phyloP scores from a whole-genome alignment of 1,140 invertebrate genomes.

The Tetragnatha versicolor region DNA sequence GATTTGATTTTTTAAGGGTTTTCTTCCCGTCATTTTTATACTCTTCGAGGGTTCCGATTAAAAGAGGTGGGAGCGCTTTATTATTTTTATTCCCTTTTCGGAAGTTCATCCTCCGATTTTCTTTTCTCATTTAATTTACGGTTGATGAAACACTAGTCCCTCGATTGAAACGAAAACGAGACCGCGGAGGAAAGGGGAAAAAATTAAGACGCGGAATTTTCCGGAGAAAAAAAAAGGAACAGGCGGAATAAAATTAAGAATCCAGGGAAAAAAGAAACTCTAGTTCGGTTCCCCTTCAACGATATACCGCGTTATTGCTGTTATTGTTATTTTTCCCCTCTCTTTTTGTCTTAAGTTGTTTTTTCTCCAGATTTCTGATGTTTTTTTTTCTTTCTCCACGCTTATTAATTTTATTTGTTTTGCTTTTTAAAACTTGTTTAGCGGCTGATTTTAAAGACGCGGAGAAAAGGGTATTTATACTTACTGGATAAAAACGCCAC shows the following conservation, averaged over 20 bases:
- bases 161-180: constrained; percentile 27
- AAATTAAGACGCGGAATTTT: neutral
- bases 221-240: neutral
- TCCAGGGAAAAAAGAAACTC: constrained; percentile 15
- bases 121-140: constrained; percentile 53
- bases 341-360: neutral
- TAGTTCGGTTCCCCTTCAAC: neutral
- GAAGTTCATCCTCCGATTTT: constrained; percentile 6
- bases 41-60: constrained; percentile 52
- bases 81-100: constrained; percentile 35
- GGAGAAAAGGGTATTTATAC: constrained; percentile 43
- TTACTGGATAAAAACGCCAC: constrained; percentile 5
- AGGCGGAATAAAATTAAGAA: constrained; percentile 52
- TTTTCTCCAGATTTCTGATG: neutral
- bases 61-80: too few species aligned
- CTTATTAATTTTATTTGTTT: neutral
- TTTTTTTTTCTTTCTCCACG: constrained; percentile 3
- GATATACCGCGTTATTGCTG: constrained; percentile 31
- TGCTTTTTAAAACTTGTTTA: constrained; percentile 34
- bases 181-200: neutral
- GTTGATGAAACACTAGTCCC: constrained; percentile 47
- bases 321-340: neutral
- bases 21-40: constrained; percentile 28
- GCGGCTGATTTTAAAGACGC: constrained; percentile 40
- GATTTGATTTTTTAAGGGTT: constrained; percentile 42